A percentile compares a stretch with the other conserved stretches of the same genome.
These are phyloP conservation scores for Anarrhichthys ocellatus DNA, from an alignment of 2,113 vertebrate genomes.

Conservation along the genomic window DNA sequence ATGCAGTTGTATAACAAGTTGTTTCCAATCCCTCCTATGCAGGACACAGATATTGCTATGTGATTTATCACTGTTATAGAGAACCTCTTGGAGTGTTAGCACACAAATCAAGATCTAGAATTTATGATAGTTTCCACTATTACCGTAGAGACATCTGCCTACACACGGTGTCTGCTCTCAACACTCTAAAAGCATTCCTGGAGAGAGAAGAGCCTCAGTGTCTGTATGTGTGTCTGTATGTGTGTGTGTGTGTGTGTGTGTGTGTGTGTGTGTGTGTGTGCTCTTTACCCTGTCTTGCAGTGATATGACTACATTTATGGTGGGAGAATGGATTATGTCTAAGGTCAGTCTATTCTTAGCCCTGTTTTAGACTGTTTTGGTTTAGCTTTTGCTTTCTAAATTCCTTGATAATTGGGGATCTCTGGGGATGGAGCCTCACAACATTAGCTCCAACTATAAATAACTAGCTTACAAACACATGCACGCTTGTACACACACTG, in stretches of 20 bases:
- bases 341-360: slow-evolving; percentile 80
- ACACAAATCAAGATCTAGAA: slow-evolving; percentile 41
- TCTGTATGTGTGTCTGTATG: slow-evolving; percentile 29
- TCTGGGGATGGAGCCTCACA: slow-evolving; percentile 74
- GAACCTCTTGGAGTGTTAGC: slow-evolving; percentile 34
- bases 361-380: slow-evolving; percentile 74
- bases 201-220: slow-evolving; percentile 56
- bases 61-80: slow-evolving; percentile 48
- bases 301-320: slow-evolving; percentile 64
- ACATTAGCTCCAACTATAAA: slow-evolving; percentile 77
- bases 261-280: slow-evolving; percentile 21
- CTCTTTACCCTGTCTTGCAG: slow-evolving; percentile 57
- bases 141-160: slow-evolving; percentile 69
- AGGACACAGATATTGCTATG: slow-evolving; percentile 43
- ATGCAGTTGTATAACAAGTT: slow-evolving; percentile 22
- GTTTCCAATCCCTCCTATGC: slow-evolving; percentile 12
- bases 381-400: slow-evolving; percentile 83
- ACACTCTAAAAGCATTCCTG: slow-evolving; percentile 81
- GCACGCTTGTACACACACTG: slow-evolving; percentile 14
- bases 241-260: slow-evolving; percentile 16
- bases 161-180: slow-evolving; percentile 46
- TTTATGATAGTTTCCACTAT: slow-evolving; percentile 77
- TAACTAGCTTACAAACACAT: slow-evolving; percentile 65
- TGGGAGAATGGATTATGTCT: slow-evolving; percentile 69
- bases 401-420: slow-evolving; percentile 84